Conservation (phyloP, 1,140 invertebrate genomes). For the Chironomus tepperi region DNA sequence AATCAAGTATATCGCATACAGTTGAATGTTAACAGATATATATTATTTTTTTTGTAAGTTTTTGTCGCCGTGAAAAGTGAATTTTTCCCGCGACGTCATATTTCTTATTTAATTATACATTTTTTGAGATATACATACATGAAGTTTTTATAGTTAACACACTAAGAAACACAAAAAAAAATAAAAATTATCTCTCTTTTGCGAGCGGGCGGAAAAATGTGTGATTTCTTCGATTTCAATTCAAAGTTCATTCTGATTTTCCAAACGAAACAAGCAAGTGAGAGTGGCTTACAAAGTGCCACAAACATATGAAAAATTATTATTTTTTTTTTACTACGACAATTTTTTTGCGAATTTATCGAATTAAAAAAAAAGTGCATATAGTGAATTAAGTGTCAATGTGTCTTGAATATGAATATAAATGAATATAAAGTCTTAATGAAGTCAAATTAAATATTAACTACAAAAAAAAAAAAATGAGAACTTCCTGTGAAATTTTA, state of each 20-base stretch:
- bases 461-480: no score
- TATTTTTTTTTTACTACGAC: no score
- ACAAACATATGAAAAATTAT: no score
- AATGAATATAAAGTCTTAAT: no score
- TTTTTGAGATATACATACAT: background rate
- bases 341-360: background rate
- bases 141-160: background rate
- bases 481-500: no score
- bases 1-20: no score
- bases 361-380: background rate
- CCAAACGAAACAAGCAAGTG: background rate
- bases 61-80: background rate
- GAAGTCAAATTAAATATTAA: no score
- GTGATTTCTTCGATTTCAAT: background rate
- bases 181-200: no score
- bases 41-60: no score
- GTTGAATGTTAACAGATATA: no score
- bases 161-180: background rate
- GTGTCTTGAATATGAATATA: no score
- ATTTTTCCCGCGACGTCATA: background rate
- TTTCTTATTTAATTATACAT: background rate
- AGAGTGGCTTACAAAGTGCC: background rate
- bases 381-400: no score
- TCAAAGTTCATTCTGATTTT: slow-evolving; percentile 19
- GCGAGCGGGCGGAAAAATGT: background rate